Evolutionary conservation across 2,113 vertebrate genomes (phyloP).

Genomic region (Blennius ocellaris): DNA sequence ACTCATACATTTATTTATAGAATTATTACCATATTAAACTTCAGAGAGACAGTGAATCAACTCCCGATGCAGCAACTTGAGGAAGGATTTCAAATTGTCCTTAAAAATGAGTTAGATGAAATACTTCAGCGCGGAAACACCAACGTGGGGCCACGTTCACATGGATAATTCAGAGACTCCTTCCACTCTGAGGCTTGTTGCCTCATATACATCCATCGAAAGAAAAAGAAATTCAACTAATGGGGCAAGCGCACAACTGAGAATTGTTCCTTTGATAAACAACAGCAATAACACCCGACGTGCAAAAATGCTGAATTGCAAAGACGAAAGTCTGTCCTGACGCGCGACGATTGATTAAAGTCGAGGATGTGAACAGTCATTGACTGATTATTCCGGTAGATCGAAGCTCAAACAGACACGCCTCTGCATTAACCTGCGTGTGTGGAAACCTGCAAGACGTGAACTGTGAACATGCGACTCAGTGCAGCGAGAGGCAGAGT

Average conservation of each 20-base stretch:
- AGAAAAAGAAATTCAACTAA: constrained; percentile 15
- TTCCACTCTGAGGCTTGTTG: background rate
- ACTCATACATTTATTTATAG: too few relatives aligned
- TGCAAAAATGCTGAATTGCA: constrained; percentile 12
- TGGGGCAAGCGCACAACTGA: background rate
- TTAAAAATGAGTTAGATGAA: background rate
- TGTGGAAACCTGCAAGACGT: background rate
- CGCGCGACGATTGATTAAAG: too few relatives aligned
- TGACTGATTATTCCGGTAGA: background rate
- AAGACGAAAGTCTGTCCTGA: too few relatives aligned
- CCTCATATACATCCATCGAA: background rate
- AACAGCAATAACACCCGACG: background rate
- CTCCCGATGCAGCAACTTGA: background rate
- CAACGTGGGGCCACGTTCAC: background rate
- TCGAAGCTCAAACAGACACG: background rate
- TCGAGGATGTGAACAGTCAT: too few relatives aligned
- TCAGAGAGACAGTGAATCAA: too few relatives aligned
- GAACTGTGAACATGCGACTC: constrained; percentile 25
- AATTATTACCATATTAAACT: too few relatives aligned
- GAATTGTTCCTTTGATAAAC: constrained; percentile 26
- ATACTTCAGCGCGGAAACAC: background rate
- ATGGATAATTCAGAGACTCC: background rate
- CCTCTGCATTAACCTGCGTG: background rate
- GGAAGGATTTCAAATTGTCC: background rate
- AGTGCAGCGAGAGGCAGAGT: constrained; percentile 5